A percentile compares a stretch with the other conserved stretches of the same genome.
Conservation (phyloP, 2,113 vertebrate genomes). For the Azemiops feae region DNA sequence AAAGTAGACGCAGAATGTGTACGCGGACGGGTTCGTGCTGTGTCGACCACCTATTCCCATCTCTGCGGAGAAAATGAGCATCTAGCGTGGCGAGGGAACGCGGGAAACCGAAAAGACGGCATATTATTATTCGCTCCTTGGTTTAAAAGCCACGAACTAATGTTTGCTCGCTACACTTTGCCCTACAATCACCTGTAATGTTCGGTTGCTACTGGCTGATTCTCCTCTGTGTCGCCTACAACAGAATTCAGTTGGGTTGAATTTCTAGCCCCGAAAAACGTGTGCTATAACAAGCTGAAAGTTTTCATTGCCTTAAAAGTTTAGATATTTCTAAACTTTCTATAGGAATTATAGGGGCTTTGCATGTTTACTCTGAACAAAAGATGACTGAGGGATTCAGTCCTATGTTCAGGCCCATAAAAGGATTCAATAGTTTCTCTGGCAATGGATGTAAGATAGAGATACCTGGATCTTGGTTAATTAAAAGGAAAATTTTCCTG, state of each 20-base stretch:
- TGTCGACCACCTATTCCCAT: background rate
- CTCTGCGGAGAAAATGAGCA: background rate
- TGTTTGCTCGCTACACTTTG: background rate
- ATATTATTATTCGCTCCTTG: background rate
- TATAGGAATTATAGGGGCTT: background rate
- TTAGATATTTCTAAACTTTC: background rate
- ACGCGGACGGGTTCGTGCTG: too few species aligned
- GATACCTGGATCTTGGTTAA: background rate
- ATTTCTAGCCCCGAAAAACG: background rate
- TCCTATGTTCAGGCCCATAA: background rate
- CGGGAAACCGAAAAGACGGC: background rate
- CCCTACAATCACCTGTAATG: background rate
- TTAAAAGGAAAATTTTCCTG: background rate
- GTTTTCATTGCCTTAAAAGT: background rate
- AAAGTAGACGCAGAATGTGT: too few species aligned
- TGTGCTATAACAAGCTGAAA: background rate
- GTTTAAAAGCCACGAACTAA: background rate
- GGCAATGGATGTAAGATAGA: background rate
- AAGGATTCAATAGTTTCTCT: background rate
- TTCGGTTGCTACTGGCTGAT: background rate
- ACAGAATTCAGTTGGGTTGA: background rate
- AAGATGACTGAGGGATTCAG: background rate
- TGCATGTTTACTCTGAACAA: background rate
- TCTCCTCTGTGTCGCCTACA: background rate
- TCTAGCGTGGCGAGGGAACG: background rate